phyloP scores from a whole-genome alignment of 2,797 vertebrate species.

The Eulemur albifrons region DNA sequence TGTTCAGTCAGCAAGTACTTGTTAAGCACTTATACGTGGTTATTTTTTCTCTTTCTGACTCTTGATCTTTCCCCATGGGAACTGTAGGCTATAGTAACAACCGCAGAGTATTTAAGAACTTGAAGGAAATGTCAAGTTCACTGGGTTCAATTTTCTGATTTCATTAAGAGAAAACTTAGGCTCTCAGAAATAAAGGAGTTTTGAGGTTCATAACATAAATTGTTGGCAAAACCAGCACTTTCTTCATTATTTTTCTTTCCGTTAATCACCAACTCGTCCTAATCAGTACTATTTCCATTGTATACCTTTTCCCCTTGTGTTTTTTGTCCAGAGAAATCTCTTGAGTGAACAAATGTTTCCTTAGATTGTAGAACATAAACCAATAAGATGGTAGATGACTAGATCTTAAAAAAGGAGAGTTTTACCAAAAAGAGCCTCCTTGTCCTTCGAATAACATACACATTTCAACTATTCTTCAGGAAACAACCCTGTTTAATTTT shows the following conservation, averaged over 20 bases:
- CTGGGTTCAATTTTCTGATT: not conserved
- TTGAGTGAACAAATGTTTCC: not conserved
- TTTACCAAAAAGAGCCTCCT: not conserved
- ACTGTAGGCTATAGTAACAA: accelerated
- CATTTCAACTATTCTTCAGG: not conserved
- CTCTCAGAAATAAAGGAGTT: not conserved
- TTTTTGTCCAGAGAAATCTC: not conserved
- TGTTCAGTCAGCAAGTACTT: too few relatives aligned
- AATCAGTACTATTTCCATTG: not conserved
- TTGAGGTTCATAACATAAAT: not conserved
- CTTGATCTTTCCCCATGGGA: not conserved
- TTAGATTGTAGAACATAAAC: not conserved
- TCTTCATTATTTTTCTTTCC: not conserved
- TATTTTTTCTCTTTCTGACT: not conserved
- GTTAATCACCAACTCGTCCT: not conserved
- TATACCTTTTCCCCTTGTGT: accelerated
- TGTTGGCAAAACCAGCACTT: not conserved
- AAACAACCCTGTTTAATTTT: not conserved
- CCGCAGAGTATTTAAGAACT: not conserved
- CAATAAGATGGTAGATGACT: not conserved
- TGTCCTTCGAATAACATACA: not conserved
- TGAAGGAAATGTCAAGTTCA: not conserved
- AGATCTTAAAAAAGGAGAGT: too few relatives aligned
- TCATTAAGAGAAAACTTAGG: not conserved
- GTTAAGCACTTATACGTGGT: not conserved